phyloP scores from a whole-genome alignment of 2,888 invertebrate genomes.

The Drosophila anomelani region DNA sequence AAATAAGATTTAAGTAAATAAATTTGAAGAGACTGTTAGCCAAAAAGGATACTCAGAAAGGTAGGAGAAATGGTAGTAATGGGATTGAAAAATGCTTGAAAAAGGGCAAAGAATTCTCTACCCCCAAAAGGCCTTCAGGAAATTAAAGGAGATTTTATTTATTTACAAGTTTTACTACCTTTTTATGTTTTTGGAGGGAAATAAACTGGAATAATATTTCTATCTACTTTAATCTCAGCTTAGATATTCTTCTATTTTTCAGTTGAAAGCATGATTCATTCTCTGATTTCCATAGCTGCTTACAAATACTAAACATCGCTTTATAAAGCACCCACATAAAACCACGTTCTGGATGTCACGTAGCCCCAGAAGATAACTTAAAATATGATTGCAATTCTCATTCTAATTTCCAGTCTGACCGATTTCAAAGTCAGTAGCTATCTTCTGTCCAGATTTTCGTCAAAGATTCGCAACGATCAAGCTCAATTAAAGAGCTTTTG shows the following conservation, averaged over 20 bases:
- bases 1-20: conserved; percentile 25
- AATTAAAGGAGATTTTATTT: conserved; percentile 8
- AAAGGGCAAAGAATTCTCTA: background rate
- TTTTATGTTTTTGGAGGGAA: background rate
- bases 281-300: background rate
- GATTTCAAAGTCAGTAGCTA: conserved; percentile 39
- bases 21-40: conserved; percentile 11
- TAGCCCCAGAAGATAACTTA: conserved; percentile 24
- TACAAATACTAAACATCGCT: background rate
- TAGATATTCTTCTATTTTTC: background rate
- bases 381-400: conserved; percentile 59
- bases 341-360: conserved; percentile 28
- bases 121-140: background rate
- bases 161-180: background rate
- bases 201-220: background rate
- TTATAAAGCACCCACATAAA: background rate
- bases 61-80: background rate
- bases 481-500: conserved; percentile 59
- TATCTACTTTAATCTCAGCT: background rate
- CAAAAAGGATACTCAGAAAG: conserved; percentile 1
- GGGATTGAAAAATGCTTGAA: conserved; percentile 2
- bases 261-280: conserved; percentile 2
- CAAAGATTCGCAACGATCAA: conserved; percentile 47
- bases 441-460: conserved; percentile 46
- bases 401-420: conserved; percentile 52